Percentiles rank a stretch among this genome's conserved stretches.
phyloP scores from a whole-genome alignment of 2,888 invertebrate species.

The Drosophila hamatofila region DNA sequence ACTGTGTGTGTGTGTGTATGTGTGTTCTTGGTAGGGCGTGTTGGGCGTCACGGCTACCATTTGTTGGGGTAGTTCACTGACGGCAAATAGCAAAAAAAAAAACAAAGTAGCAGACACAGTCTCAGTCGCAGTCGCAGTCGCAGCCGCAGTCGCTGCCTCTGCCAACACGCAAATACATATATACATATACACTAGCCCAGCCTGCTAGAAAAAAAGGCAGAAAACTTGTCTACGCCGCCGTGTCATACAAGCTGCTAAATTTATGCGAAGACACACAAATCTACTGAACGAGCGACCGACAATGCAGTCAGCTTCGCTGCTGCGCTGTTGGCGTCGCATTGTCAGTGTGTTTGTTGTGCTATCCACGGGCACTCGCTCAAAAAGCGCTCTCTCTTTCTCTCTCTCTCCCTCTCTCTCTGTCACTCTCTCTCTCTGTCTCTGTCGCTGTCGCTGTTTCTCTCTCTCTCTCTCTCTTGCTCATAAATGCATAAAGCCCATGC shows the following conservation, averaged over 20 bases:
- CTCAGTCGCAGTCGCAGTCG: neutral
- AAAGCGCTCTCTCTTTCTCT: slow-evolving; percentile 3
- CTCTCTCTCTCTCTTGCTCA: slow-evolving; percentile 16
- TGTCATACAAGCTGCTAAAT: slow-evolving; percentile 81
- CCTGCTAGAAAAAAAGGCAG: slow-evolving; percentile 29
- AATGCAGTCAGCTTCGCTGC: slow-evolving; percentile 54
- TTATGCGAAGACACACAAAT: slow-evolving; percentile 84
- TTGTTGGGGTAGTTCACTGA: slow-evolving; percentile 79
- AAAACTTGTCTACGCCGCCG: slow-evolving; percentile 73
- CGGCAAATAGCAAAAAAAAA: slow-evolving; percentile 60
- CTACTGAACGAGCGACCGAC: slow-evolving; percentile 82
- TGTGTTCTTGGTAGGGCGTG: slow-evolving; percentile 22
- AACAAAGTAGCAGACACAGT: slow-evolving; percentile 20
- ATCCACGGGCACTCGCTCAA: slow-evolving; percentile 16
- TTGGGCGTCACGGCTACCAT: slow-evolving; percentile 52
- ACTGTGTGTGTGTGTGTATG: slow-evolving; percentile 1
- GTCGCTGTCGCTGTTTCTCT: slow-evolving; percentile 14
- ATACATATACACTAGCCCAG: slow-evolving; percentile 7
- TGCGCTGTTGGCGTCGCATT: slow-evolving; percentile 41
- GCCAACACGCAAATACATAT: neutral
- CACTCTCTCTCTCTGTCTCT: slow-evolving; percentile 17
- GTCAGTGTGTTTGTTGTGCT: slow-evolving; percentile 23
- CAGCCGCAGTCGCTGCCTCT: neutral
- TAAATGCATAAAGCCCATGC: slow-evolving; percentile 50
- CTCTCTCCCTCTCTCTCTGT: slow-evolving; percentile 7